Evolutionary conservation across 2,113 vertebrate species (phyloP), one percentile per base, ranked within the genome.

Genomic region (Petaurus breviceps): DNA sequence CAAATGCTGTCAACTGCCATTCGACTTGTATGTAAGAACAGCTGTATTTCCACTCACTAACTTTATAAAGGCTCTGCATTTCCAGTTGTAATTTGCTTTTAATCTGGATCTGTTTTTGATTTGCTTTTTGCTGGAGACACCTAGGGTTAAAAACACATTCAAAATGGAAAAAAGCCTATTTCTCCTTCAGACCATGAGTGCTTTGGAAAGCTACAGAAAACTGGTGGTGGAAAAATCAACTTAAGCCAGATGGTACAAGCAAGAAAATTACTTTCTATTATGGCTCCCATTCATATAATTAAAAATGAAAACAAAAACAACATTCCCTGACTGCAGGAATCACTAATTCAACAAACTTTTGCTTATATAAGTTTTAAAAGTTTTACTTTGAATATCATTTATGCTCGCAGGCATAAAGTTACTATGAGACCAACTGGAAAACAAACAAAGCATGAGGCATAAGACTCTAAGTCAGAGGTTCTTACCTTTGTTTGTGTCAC

Each of bases 361-460:
- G 68, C n/a, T 84, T 43, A 92, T 50, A 49, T 52, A 46, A 46
- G n/a, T 8, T 53, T 50, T 23, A 14, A 57, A 61, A n/a, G 51
- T 91, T 97, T 95, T 61, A 91, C 46, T 92, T 93, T 52, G 93
- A 96, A 47, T 24, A 68, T 92, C 57, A 94, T 5, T 92, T 95
- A 90, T 53, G 25, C 31, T 96, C 95, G 55, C 90, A 43, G 90
- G 12, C 46, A 10, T 51, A 94, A 84, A 96, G 49, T 90, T 94
- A 93, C 31, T 92, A 0, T 95, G 53, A 96, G 95, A 50, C 24
- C 91, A 93, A 31, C 2, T 54, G 24, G 23, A 93, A 89, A 92
- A 37, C 68, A 93, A 92, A 57, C 47, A 3, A 95, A 16, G 5
- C 55, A 19, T 0, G 43, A 19, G 0, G 8, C 46, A 91, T 91